Percentiles rank a stretch among this genome's conserved stretches.
phyloP scores from a whole-genome alignment of 1,140 invertebrate species.

The Gryllus bimaculatus region DNA sequence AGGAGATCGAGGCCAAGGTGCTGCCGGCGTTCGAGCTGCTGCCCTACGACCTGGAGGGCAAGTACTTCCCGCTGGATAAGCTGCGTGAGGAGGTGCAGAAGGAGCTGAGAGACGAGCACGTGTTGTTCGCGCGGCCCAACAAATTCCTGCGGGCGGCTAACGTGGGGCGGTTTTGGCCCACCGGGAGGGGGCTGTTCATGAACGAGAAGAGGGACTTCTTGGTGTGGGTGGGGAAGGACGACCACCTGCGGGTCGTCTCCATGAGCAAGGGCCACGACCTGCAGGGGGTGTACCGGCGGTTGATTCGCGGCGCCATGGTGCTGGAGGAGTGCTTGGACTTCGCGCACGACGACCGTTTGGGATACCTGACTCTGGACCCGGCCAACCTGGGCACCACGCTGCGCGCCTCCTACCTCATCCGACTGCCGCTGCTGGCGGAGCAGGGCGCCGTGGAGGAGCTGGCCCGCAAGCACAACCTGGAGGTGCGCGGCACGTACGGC shows the following conservation, averaged over 20 bases:
- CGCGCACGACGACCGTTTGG: conserved; percentile 53
- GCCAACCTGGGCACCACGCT: conserved; percentile 67
- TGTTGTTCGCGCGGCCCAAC: conserved; percentile 70
- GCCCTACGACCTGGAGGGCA: conserved; percentile 52
- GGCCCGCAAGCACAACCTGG: conserved; percentile 48
- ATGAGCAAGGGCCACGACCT: conserved; percentile 62
- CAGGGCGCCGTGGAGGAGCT: conserved; percentile 51
- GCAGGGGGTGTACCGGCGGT: conserved; percentile 45
- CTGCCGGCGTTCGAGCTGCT: conserved; percentile 36
- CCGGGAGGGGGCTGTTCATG: conserved; percentile 62
- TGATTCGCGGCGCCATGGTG: conserved; percentile 48
- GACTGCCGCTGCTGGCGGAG: conserved; percentile 52
- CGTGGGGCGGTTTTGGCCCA: conserved; percentile 67
- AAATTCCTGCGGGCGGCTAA: conserved; percentile 57
- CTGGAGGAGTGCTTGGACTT: conserved; percentile 49
- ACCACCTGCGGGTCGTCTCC: conserved; percentile 67
- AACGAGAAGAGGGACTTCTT: conserved; percentile 65
- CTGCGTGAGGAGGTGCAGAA: conserved; percentile 59
- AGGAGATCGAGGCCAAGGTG: conserved; percentile 47
- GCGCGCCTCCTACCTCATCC: conserved; percentile 62
- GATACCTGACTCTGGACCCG: conserved; percentile 66
- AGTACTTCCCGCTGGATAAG: conserved; percentile 56
- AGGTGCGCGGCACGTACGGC: conserved; percentile 78
- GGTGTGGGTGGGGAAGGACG: conserved; percentile 68
- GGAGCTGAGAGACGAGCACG: conserved; percentile 65